Base-by-base conservation (phyloP, 1,140 invertebrate genomes). In the Megalopta genalis region DNA sequence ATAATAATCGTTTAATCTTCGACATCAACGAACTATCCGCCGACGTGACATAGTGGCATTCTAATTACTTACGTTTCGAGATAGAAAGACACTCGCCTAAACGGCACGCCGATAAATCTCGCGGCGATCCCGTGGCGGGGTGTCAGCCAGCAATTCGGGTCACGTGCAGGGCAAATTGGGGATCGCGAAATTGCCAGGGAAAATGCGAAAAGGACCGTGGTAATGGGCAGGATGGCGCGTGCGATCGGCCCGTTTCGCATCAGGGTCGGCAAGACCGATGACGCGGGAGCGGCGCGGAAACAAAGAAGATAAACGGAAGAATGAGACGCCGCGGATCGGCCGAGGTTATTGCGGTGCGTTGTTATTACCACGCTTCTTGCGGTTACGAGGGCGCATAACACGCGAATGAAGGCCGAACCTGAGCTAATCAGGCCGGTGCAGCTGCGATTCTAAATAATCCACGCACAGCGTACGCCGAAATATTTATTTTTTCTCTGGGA, bases 301-400 rank as follows among this genome's bases (percentile, higher is more conserved):
- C 18, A 7, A 21, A 57, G 54, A 0, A n/a, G 6, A 9, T 7
- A n/a, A 16, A n/a, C n/a, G 32, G 59, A 71, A 25, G n/a, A 46
- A 16, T 65, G 39, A 27, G 39, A 66, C 37, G n/a, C 16, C 46
- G n/a, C 8, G 54, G 71, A 69, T 86, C 52, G 80, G 27, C 32
- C 54, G 68, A 42, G 68, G 63, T 81, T 84, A 86, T 84, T 86
- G 59, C 42, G 71, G 23, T 46, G 52, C 21, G 32, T 32, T 18
- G 63, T 85, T 81, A 84, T 77, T 81, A 60, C 66, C 69, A 27
- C 65, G 68, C 70, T 80, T 85, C 83, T 86, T 83, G 46, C 62
- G 62, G 77, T 66, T 79, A 70, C 62, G 80, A 82, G 67, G 60
- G 23, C 14, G 66, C 75, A 70, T 74, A 54, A 70, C 42, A 42